These are phyloP conservation scores for Pollachius pollachius DNA, from an alignment of 2,113 vertebrate genomes.

Conservation along the genomic window DNA sequence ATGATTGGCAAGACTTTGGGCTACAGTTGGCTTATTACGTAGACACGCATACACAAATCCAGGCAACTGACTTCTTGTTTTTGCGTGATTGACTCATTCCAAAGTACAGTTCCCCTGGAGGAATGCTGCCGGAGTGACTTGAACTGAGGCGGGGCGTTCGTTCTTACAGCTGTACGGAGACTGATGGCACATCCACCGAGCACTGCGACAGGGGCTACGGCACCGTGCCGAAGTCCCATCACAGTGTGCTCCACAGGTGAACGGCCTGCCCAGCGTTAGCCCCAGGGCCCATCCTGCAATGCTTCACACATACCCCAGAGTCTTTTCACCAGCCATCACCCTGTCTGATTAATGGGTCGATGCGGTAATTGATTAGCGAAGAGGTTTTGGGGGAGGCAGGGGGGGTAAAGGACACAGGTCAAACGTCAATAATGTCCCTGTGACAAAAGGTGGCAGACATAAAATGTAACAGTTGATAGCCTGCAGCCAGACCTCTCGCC, in stretches of 20 bases:
- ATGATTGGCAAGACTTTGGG: constrained; percentile 35
- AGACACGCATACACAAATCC: constrained; percentile 23
- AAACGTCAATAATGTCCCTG: constrained; percentile 87
- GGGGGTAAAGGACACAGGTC: constrained; percentile 90
- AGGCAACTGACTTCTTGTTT: too few relatives aligned
- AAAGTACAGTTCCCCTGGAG: neutral
- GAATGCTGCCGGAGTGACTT: too few relatives aligned
- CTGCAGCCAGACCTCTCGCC: constrained; percentile 81
- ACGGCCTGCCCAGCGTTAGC: constrained; percentile 71
- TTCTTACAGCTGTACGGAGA: too few relatives aligned
- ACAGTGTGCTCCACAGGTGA: constrained; percentile 51
- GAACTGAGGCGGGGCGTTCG: too few relatives aligned
- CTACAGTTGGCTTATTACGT: constrained; percentile 44
- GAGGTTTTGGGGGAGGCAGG: constrained; percentile 59
- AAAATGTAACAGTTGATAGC: constrained; percentile 90
- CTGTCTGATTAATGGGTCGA: constrained; percentile 96
- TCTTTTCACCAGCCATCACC: constrained; percentile 90
- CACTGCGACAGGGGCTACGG: constrained; percentile 1
- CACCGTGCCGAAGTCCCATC: constrained; percentile 18
- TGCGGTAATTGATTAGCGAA: constrained; percentile 95
- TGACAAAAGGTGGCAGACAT: constrained; percentile 85
- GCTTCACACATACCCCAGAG: constrained; percentile 77
- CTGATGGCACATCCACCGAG: too few relatives aligned
- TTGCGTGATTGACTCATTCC: too few relatives aligned
- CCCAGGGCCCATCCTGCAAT: constrained; percentile 68